phyloP scores from a whole-genome alignment of 1,140 invertebrate genomes.

The Mylabris phalerata region DNA sequence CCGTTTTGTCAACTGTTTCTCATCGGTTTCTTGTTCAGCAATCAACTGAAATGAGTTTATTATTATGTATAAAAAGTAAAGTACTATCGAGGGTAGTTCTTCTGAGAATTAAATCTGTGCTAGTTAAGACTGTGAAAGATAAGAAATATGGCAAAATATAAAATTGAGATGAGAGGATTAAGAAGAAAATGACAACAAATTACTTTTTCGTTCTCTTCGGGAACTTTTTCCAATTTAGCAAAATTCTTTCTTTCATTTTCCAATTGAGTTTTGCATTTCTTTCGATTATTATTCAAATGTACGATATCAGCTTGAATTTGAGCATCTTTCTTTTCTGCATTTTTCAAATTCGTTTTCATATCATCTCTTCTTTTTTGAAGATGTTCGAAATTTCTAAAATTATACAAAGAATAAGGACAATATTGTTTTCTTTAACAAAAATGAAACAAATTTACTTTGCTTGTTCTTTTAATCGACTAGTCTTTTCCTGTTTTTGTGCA shows the following conservation, averaged over 20 bases:
- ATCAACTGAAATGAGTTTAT: conserved; percentile 49
- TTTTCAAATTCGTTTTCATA: conserved; percentile 49
- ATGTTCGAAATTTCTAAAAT: conserved; percentile 48
- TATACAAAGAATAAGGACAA: too few species aligned
- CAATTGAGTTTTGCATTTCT: conserved; percentile 54
- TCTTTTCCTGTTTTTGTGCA: conserved; percentile 28
- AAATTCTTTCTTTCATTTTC: conserved; percentile 55
- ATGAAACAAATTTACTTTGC: conserved; percentile 14
- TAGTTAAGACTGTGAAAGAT: too few species aligned
- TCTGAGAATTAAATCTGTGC: too few species aligned
- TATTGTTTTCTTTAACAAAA: too few species aligned
- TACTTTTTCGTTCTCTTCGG: conserved; percentile 38
- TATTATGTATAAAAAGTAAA: neutral
- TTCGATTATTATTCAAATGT: conserved; percentile 58
- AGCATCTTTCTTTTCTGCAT: conserved; percentile 54
- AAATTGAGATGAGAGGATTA: too few species aligned
- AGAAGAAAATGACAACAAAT: neutral
- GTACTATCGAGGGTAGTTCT: neutral
- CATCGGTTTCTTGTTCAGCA: conserved; percentile 56
- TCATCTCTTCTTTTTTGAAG: conserved; percentile 54
- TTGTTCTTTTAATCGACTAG: conserved; percentile 27
- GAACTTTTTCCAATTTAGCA: conserved; percentile 52
- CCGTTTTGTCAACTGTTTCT: conserved; percentile 47
- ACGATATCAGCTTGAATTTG: conserved; percentile 55
- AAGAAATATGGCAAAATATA: too few species aligned